Conservation (phyloP, 2,113 vertebrate genomes). For the Ancistrus triradiatus region DNA sequence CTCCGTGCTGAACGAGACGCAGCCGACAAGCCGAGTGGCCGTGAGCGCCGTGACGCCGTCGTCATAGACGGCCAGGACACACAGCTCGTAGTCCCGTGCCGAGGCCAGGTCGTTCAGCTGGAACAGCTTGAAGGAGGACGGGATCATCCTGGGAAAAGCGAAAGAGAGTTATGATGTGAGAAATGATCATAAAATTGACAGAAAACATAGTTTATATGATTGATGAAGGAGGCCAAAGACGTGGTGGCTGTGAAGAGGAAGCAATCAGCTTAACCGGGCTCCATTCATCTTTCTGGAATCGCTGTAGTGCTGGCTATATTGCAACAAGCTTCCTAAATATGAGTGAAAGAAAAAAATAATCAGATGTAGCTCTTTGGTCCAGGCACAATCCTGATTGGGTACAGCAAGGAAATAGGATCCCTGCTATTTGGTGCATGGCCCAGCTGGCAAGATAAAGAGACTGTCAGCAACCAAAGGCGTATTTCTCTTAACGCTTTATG, state of each 20-base stretch:
- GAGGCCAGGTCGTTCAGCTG: slow-evolving; percentile 74
- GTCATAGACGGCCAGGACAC: slow-evolving; percentile 75
- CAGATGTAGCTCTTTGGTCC: neutral
- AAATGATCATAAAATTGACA: too few species aligned
- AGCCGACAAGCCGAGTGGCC: slow-evolving; percentile 73
- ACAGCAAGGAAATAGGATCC: neutral
- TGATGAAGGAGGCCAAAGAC: too few species aligned
- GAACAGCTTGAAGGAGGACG: slow-evolving; percentile 70
- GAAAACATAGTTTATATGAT: too few species aligned
- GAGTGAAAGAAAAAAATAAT: too few species aligned
- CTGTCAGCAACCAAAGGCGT: neutral
- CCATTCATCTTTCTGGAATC: neutral
- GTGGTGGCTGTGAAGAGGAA: slow-evolving; percentile 5
- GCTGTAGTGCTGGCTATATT: slow-evolving; percentile 8
- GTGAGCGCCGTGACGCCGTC: slow-evolving; percentile 74
- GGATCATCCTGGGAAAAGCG: slow-evolving; percentile 71
- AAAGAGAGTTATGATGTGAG: neutral
- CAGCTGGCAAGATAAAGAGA: too few species aligned
- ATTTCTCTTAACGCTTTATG: neutral
- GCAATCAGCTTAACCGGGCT: neutral
- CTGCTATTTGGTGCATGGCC: too few species aligned
- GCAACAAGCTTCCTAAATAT: neutral
- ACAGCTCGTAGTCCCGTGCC: slow-evolving; percentile 74
- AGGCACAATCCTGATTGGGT: neutral
- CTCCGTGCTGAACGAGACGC: slow-evolving; percentile 72